Percentiles rank a stretch among this genome's conserved stretches.
Conservation (phyloP, 2,888 invertebrate genomes). For the Furcula furcula region DNA sequence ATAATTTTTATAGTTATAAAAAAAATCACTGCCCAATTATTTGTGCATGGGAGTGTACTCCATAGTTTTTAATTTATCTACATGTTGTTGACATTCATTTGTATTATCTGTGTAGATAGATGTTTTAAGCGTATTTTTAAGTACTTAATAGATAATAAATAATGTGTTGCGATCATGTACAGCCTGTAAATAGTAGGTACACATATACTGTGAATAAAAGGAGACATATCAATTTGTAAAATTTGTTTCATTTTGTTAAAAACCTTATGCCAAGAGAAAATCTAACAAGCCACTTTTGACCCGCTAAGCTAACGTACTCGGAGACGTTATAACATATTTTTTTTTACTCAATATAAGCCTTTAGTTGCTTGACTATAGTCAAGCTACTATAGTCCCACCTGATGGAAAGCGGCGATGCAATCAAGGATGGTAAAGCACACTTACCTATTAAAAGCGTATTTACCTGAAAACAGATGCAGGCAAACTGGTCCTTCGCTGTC, state of each 20-base stretch:
- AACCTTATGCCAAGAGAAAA: too few species aligned
- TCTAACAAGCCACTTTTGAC: too few species aligned
- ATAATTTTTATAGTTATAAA: not conserved
- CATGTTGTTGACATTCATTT: constrained; percentile 22
- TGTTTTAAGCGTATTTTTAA: constrained; percentile 43
- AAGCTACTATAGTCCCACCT: too few species aligned
- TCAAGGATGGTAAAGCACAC: too few species aligned
- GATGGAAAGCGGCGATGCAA: too few species aligned
- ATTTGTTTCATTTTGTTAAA: constrained; percentile 45
- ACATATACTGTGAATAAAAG: constrained; percentile 76
- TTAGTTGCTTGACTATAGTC: too few species aligned
- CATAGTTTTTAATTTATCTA: constrained; percentile 8
- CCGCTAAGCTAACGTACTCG: too few species aligned
- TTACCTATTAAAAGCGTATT: too few species aligned
- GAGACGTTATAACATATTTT: too few species aligned
- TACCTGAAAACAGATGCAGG: too few species aligned
- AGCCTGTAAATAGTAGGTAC: constrained; percentile 70
- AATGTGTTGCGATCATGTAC: constrained; percentile 53
- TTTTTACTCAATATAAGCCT: too few species aligned
- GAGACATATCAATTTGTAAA: constrained; percentile 79
- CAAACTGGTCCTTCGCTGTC: too few species aligned
- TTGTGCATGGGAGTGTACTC: constrained; percentile 21
- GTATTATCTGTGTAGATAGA: constrained; percentile 41
- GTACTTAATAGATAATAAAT: constrained; percentile 65
- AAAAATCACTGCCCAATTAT: constrained; percentile 2